Evolutionary conservation across 2,888 invertebrate genomes (phyloP).

Genomic region (Tuta absoluta): DNA sequence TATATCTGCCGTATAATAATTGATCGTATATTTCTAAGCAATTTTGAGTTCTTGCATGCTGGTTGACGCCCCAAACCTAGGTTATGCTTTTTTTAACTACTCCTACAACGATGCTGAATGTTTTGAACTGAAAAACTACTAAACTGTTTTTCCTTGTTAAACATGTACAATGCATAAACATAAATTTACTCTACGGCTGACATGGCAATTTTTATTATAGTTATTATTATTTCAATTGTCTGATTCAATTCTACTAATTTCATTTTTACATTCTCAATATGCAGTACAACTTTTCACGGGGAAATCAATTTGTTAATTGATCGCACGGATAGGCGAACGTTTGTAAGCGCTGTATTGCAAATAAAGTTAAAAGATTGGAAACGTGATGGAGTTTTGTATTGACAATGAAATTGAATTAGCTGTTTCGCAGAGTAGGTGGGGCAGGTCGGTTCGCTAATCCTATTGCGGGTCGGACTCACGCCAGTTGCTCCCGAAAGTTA

Average conservation of each 20-base stretch:
- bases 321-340: background rate
- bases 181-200: no score
- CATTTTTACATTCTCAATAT: background rate
- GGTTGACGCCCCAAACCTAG: no score
- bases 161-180: no score
- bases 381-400: slow-evolving; percentile 8
- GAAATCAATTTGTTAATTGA: background rate
- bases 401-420: slow-evolving; percentile 34
- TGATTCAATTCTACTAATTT: background rate
- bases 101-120: no score
- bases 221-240: background rate
- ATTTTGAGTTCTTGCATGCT: no score
- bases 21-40: no score
- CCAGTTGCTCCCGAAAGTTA: slow-evolving; percentile 66
- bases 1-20: no score
- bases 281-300: background rate
- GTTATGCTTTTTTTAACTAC: no score
- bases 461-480: slow-evolving; percentile 65
- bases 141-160: no score
- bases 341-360: background rate
- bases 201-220: no score
- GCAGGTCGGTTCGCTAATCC: slow-evolving; percentile 66
- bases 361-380: background rate
- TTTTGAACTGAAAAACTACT: no score
- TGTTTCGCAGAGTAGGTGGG: slow-evolving; percentile 18